These are phyloP conservation scores for Stegostoma tigrinum DNA, from an alignment of 2,113 vertebrate species.

Conservation along the genomic window DNA sequence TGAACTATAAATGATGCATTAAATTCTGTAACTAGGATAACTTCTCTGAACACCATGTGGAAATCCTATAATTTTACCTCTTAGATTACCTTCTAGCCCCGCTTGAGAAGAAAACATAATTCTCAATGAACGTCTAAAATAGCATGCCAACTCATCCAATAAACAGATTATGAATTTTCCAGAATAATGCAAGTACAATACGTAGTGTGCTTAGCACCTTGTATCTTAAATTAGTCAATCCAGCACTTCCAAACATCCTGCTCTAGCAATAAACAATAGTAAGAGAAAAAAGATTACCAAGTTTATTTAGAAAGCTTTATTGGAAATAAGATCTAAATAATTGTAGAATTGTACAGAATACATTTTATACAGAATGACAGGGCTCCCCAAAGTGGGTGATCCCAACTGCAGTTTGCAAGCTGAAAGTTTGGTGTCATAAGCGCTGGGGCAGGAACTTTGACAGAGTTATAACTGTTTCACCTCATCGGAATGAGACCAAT, in stretches of 20 bases:
- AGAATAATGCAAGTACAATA: background rate
- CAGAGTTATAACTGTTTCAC: too few species aligned
- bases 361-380: too few species aligned
- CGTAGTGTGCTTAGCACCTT: background rate
- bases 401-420: too few species aligned
- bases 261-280: background rate
- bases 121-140: background rate
- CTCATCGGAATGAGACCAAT: too few species aligned
- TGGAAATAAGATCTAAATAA: background rate
- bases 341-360: background rate
- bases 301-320: background rate
- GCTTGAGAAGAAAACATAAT: background rate
- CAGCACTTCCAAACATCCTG: background rate
- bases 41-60: background rate
- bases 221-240: background rate
- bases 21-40: background rate
- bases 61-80: too few species aligned
- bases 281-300: background rate
- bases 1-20: background rate
- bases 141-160: background rate
- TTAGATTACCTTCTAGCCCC: background rate
- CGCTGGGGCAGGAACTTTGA: too few species aligned
- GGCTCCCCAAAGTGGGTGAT: too few species aligned
- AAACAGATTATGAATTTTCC: background rate
- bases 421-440: too few species aligned